These are phyloP conservation scores for Borostomias antarcticus DNA, from an alignment of 2,797 vertebrate genomes.

Conservation along the genomic window DNA sequence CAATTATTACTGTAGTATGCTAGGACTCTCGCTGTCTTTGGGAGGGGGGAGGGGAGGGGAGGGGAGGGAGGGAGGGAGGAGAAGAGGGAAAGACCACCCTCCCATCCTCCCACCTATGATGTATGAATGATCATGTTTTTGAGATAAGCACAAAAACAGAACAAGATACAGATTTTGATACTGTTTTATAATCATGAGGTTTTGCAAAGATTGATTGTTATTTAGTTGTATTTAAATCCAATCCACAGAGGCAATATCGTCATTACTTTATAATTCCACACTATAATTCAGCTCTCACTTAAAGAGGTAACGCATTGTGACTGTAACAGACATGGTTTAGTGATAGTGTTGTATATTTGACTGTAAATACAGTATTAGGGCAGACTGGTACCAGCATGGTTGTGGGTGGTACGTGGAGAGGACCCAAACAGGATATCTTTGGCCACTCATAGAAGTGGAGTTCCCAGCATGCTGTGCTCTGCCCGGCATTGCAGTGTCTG, in stretches of 20 bases:
- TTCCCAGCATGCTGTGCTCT: background rate
- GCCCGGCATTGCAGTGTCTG: no score
- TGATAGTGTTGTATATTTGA: slow-evolving; percentile 2
- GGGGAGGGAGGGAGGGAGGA: background rate
- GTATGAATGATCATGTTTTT: background rate
- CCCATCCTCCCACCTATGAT: background rate
- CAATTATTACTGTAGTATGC: background rate
- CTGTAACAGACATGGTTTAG: slow-evolving; percentile 1
- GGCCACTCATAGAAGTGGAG: background rate
- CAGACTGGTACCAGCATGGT: background rate
- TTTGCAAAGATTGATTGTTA: slow-evolving; percentile 1
- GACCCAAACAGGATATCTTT: background rate
- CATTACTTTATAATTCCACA: slow-evolving; percentile 4
- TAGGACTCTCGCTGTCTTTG: slow-evolving; percentile 3
- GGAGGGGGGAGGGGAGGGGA: background rate
- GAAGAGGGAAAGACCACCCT: background rate
- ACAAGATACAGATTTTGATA: slow-evolving; percentile 14
- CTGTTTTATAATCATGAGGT: slow-evolving; percentile 8
- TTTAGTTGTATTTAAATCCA: slow-evolving; percentile 8
- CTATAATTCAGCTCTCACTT: background rate
- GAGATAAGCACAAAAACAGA: slow-evolving; percentile 8
- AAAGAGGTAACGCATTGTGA: background rate
- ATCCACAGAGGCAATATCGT: slow-evolving; percentile 8
- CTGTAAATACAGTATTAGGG: slow-evolving; percentile 16
- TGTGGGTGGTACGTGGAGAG: background rate